Evolutionary conservation across 2,797 vertebrate genomes (phyloP).

Genomic region (Anas flavirostris): DNA sequence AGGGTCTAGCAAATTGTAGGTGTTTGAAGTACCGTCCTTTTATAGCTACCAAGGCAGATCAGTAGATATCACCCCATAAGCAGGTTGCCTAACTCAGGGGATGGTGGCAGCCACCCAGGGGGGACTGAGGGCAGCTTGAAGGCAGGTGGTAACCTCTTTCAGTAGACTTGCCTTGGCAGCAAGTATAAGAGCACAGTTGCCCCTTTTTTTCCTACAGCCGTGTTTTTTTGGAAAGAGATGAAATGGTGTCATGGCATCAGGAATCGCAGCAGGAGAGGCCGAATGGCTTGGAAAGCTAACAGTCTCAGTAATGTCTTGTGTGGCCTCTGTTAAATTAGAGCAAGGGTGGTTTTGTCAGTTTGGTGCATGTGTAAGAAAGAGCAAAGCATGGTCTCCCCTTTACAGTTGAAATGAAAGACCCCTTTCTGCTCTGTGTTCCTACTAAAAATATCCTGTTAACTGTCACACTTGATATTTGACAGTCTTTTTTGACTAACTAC

Average conservation of each 20-base stretch:
- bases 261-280: background rate
- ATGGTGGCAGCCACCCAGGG: background rate
- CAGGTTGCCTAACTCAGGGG: fast-evolving
- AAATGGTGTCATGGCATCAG: background rate
- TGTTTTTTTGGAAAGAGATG: background rate
- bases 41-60: background rate
- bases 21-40: background rate
- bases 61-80: background rate
- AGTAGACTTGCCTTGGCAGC: background rate
- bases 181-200: background rate
- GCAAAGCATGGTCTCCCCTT: background rate
- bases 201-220: background rate
- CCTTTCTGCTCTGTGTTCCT: background rate
- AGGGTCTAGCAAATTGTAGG: background rate
- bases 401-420: background rate
- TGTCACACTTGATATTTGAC: background rate
- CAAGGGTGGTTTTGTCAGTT: background rate
- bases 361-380: background rate
- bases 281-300: background rate
- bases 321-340: background rate
- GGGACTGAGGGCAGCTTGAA: background rate
- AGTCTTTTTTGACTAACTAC: background rate
- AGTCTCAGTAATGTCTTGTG: background rate
- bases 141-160: background rate
- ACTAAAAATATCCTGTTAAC: background rate